These are phyloP conservation scores for Dryadula phaetusa DNA, from an alignment of 2,888 invertebrate genomes.

Conservation along the genomic window DNA sequence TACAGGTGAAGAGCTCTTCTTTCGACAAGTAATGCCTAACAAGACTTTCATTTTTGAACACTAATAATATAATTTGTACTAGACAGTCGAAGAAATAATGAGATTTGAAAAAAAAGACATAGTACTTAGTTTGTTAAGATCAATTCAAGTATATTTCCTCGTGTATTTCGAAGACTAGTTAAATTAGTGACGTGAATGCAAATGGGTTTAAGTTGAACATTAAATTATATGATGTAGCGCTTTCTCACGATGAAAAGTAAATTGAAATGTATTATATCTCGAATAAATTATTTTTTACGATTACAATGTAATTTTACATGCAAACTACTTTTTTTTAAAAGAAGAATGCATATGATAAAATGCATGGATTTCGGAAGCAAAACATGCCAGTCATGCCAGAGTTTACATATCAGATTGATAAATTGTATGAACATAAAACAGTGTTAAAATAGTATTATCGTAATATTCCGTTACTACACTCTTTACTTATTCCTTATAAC, in stretches of 20 bases:
- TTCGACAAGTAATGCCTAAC: background rate
- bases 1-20: background rate
- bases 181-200: background rate
- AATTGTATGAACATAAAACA: too few species aligned
- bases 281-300: background rate
- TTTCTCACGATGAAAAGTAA: background rate
- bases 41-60: conserved; percentile 8
- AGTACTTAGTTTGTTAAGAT: conserved; percentile 3
- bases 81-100: background rate
- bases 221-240: conserved; percentile 3
- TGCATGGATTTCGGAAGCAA: too few species aligned
- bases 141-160: background rate
- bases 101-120: background rate
- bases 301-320: background rate
- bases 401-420: too few species aligned
- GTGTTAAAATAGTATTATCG: too few species aligned
- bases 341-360: too few species aligned
- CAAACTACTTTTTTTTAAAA: too few species aligned
- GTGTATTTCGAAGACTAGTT: background rate
- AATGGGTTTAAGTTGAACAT: background rate
- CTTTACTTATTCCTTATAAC: too few species aligned
- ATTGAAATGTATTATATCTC: background rate
- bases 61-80: background rate
- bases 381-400: too few species aligned
- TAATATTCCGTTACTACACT: too few species aligned